Evolutionary conservation across 2,797 vertebrate genomes (phyloP), one percentile per base, ranked within the genome.

Genomic region (Lacerta bilineata): DNA sequence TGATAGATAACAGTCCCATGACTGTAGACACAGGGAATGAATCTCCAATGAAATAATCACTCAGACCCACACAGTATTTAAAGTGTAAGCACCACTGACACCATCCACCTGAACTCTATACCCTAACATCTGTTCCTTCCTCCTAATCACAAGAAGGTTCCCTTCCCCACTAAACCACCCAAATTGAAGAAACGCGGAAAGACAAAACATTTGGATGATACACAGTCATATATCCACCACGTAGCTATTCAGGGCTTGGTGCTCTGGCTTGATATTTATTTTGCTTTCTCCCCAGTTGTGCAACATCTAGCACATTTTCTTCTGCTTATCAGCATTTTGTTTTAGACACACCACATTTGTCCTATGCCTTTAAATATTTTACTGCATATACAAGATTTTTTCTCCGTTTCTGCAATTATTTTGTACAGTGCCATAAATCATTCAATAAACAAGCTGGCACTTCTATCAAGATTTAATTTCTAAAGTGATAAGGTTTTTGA

Each of bases 361-460:
- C 41, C 6, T 25, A 72, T 13, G 4, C 5, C 66, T 80, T 80
- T 80, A 55, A 80, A 80, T 80, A 80, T 80, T 71, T 71, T 71
- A 59, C 76, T 36, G 10, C 13, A n/a, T 75, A 61, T 75, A 61
- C 71, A n/a, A 84, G 20, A 11, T 41, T 41, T 55, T 55, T 83
- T 33, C 66, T 80, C 46, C 27, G 25, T 13, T 59, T 72, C 69
- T 71, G 46, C 33, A 80, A 86, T 80, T 79, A 50, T 55, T 79
- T 86, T 86, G 76, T 18, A 71, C n/a, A 29, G 29, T 50, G 25
- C 43, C 5, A 78, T 86, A 79, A 78, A 86, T 79, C 41, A 50
- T 79, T 79, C 76, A 80, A 18, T 27, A 79, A 86, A 50, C 43
- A 69, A 36, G n/a, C 43, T 80, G 64, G 59, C 20, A 50, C 18